Evolutionary conservation across 2,113 vertebrate genomes (phyloP).

Genomic region (Panthera leo): DNA sequence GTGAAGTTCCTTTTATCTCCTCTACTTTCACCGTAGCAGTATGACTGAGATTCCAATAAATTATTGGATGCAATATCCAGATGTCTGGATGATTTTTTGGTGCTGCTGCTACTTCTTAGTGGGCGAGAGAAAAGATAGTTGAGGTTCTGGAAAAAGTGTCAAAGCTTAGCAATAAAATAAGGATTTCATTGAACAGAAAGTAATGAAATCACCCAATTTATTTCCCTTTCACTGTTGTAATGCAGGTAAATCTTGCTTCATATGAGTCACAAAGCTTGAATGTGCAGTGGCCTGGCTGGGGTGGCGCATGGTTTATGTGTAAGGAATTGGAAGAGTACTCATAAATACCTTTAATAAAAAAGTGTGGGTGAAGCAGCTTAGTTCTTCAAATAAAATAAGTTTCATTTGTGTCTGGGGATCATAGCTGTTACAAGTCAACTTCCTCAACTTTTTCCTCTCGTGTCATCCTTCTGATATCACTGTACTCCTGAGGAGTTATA

Average conservation of each 20-base stretch:
- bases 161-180: constrained; percentile 52
- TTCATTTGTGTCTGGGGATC: background rate
- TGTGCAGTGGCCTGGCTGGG: background rate
- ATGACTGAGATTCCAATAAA: constrained; percentile 65
- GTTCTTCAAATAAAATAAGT: background rate
- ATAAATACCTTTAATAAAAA: background rate
- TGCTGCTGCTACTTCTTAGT: background rate
- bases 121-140: background rate
- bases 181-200: constrained; percentile 32
- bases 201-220: constrained; percentile 49
- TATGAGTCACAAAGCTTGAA: background rate
- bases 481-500: background rate
- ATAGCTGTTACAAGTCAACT: background rate
- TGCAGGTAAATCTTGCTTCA: background rate
- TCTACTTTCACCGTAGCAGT: constrained; percentile 37
- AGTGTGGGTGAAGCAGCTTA: background rate
- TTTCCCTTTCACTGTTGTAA: constrained; percentile 25
- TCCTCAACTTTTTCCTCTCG: background rate
- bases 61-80: constrained; percentile 61
- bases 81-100: constrained; percentile 29
- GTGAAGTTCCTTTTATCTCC: constrained; percentile 68
- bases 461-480: background rate
- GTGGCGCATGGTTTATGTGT: background rate
- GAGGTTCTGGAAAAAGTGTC: background rate
- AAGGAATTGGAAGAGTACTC: background rate